phyloP scores from a whole-genome alignment of 2,888 invertebrate genomes.

The Agriopis aurantiaria region DNA sequence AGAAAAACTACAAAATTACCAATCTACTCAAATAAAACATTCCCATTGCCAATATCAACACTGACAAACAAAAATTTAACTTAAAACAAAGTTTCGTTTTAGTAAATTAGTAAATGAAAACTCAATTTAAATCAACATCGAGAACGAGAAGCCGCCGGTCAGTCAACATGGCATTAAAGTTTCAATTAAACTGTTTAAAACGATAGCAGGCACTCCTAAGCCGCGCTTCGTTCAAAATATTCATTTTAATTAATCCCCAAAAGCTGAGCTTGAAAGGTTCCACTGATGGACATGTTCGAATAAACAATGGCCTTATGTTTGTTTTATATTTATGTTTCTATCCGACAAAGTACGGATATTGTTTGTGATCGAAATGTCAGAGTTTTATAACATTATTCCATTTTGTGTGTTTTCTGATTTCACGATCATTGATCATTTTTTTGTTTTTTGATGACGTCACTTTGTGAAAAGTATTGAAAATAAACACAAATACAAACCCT shows the following conservation, averaged over 20 bases:
- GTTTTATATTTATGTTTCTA: constrained; percentile 21
- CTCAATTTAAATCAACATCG: constrained; percentile 13
- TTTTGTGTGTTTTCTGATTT: background rate
- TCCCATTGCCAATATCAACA: no score
- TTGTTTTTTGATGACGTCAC: background rate
- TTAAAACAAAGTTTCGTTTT: background rate
- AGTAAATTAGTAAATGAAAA: constrained; percentile 7
- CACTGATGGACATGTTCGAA: constrained; percentile 31
- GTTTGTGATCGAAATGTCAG: constrained; percentile 21
- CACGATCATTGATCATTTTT: background rate
- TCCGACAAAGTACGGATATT: background rate
- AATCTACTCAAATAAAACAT: no score
- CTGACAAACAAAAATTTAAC: no score
- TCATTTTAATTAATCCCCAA: constrained; percentile 37
- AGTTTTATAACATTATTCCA: background rate
- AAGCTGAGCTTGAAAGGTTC: constrained; percentile 29
- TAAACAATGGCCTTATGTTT: constrained; percentile 18
- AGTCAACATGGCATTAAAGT: constrained; percentile 29
- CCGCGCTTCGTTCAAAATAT: constrained; percentile 25
- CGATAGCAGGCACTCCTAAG: constrained; percentile 24
- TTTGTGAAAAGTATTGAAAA: no score
- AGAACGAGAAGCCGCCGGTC: constrained; percentile 29
- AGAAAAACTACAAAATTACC: no score
- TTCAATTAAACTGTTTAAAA: constrained; percentile 38
- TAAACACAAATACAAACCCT: no score